These are phyloP conservation scores for Balearica regulorum DNA, from an alignment of 2,797 vertebrate species.

Conservation along the genomic window DNA sequence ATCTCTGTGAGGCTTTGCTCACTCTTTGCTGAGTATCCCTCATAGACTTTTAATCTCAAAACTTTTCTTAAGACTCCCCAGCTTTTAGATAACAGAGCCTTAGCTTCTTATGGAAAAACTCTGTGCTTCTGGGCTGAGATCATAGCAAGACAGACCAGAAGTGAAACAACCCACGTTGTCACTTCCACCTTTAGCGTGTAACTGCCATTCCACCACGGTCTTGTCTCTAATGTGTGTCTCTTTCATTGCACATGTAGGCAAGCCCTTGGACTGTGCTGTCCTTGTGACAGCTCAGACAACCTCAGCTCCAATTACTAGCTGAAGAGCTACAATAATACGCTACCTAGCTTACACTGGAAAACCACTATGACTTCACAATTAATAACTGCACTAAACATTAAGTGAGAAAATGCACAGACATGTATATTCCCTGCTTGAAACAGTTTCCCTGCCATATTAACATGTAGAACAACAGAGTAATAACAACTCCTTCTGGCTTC, in stretches of 20 bases:
- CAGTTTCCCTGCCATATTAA: not conserved
- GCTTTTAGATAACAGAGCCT: not conserved
- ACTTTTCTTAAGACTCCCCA: not conserved
- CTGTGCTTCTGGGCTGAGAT: not conserved
- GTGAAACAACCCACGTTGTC: not conserved
- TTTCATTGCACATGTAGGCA: not conserved
- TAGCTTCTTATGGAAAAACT: not conserved
- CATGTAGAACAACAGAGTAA: not conserved
- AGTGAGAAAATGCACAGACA: not conserved
- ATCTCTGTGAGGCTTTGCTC: not conserved
- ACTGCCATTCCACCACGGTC: not conserved
- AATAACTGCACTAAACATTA: not conserved
- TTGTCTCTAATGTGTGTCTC: not conserved
- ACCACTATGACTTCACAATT: not conserved
- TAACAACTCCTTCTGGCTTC: not conserved
- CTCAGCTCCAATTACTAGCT: not conserved
- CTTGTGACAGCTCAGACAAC: not conserved
- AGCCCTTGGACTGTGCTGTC: not conserved
- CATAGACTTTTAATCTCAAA: not conserved
- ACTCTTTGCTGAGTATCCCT: not conserved
- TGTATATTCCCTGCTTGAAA: not conserved
- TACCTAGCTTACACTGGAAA: not conserved
- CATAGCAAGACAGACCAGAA: not conserved
- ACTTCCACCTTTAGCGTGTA: not conserved
- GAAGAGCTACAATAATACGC: not conserved